Conservation (phyloP, 1,140 invertebrate species). For the Microplitis demolitor region DNA sequence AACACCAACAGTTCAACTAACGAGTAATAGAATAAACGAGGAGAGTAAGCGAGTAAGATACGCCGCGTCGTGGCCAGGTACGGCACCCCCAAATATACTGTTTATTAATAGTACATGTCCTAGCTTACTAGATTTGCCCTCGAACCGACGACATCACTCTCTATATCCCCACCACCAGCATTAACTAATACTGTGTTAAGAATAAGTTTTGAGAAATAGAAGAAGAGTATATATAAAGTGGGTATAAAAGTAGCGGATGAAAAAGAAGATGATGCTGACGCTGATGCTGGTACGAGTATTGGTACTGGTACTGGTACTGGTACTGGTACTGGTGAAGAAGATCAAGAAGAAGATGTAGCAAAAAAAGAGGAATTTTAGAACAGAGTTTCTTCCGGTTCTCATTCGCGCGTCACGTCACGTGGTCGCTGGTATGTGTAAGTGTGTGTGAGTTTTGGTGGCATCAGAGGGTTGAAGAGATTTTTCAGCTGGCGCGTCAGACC, state of each 20-base stretch:
- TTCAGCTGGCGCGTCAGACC: conserved; percentile 33
- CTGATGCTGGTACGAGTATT: too few relatives aligned
- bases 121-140: conserved; percentile 61
- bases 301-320: too few relatives aligned
- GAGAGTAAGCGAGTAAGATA: conserved; percentile 13
- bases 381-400: background rate
- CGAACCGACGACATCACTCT: conserved; percentile 36
- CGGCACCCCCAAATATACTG: conserved; percentile 55
- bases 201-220: background rate
- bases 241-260: background rate
- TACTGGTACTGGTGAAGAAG: background rate
- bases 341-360: background rate
- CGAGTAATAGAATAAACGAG: background rate
- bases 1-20: too few relatives aligned
- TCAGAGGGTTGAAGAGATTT: conserved; percentile 10
- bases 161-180: background rate
- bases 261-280: background rate
- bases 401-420: conserved; percentile 34
- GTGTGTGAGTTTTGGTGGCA: background rate
- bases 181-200: background rate
- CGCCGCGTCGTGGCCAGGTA: conserved; percentile 54
- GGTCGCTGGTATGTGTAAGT: conserved; percentile 11
- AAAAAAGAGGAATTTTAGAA: background rate
- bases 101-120: conserved; percentile 61
- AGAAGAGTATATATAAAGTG: too few relatives aligned